phyloP scores from a whole-genome alignment of 2,113 vertebrate genomes.

The Pholis gunnellus region DNA sequence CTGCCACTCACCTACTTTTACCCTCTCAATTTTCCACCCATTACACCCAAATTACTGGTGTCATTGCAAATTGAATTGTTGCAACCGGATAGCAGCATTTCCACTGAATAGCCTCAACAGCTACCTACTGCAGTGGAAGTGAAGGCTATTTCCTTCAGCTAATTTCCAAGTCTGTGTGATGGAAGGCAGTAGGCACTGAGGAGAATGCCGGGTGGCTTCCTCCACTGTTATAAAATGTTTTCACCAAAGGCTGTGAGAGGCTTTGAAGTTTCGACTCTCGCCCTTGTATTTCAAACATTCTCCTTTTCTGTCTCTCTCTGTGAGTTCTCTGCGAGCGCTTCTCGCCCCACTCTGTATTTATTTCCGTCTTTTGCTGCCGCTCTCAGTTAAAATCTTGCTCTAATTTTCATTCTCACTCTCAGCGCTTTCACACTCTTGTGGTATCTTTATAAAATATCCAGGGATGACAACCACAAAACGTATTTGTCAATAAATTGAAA shows the following conservation, averaged over 20 bases:
- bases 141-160: slow-evolving; percentile 72
- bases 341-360: slow-evolving; percentile 58
- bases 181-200: slow-evolving; percentile 50
- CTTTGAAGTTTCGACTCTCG: slow-evolving; percentile 75
- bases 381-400: slow-evolving; percentile 27
- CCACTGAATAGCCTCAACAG: slow-evolving; percentile 35
- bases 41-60: slow-evolving; percentile 74
- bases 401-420: slow-evolving; percentile 40
- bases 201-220: slow-evolving; percentile 72
- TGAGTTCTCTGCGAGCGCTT: slow-evolving; percentile 53
- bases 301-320: slow-evolving; percentile 58
- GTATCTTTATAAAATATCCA: neutral
- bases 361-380: slow-evolving; percentile 34
- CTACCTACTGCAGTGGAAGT: slow-evolving; percentile 52
- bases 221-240: slow-evolving; percentile 70
- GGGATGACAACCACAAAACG: neutral
- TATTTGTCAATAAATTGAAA: neutral
- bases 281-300: slow-evolving; percentile 71
- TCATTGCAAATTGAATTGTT: slow-evolving; percentile 71
- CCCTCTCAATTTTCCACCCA: slow-evolving; percentile 65
- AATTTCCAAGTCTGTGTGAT: slow-evolving; percentile 77
- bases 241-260: slow-evolving; percentile 67
- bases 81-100: slow-evolving; percentile 55
- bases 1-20: slow-evolving; percentile 57
- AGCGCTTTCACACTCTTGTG: neutral